These are phyloP conservation scores for Harlomillsia oculata DNA, from an alignment of 1,140 invertebrate species.

Conservation along the genomic window DNA sequence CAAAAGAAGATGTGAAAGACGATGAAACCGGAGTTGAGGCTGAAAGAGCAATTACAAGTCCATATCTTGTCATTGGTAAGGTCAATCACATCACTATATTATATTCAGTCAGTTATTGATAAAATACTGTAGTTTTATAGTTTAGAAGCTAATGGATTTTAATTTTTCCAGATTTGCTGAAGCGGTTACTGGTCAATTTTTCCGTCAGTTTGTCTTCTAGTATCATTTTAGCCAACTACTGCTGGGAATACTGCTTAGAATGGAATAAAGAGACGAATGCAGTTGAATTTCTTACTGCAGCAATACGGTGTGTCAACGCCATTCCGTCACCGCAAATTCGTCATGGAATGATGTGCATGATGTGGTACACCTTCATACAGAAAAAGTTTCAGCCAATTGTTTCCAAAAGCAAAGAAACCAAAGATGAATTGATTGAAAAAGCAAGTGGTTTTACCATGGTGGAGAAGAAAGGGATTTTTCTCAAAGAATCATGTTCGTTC, in stretches of 20 bases:
- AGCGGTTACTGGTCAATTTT: conserved; percentile 60
- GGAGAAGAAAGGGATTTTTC: conserved; percentile 64
- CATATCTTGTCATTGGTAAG: no score
- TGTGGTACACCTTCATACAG: conserved; percentile 58
- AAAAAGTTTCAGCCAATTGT: conserved; percentile 41
- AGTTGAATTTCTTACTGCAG: conserved; percentile 53
- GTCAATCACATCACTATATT: no score
- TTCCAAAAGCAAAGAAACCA: conserved; percentile 64
- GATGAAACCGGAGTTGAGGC: conserved; percentile 3
- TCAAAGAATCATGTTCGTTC: conserved; percentile 58
- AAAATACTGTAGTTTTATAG: no score
- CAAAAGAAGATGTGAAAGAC: not conserved
- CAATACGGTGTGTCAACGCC: conserved; percentile 50
- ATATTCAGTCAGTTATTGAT: no score
- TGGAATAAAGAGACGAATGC: conserved; percentile 71
- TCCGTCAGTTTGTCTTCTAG: conserved; percentile 72
- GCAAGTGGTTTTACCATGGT: conserved; percentile 66
- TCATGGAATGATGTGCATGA: conserved; percentile 64
- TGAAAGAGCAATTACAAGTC: not conserved
- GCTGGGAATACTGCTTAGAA: conserved; percentile 75
- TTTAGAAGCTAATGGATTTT: not conserved
- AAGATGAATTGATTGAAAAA: conserved; percentile 74
- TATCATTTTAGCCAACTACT: conserved; percentile 69
- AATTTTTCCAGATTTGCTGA: conserved; percentile 41
- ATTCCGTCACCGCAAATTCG: conserved; percentile 55